phyloP scores from a whole-genome alignment of 2,797 vertebrate species.

The Gymnodraco acuticeps region DNA sequence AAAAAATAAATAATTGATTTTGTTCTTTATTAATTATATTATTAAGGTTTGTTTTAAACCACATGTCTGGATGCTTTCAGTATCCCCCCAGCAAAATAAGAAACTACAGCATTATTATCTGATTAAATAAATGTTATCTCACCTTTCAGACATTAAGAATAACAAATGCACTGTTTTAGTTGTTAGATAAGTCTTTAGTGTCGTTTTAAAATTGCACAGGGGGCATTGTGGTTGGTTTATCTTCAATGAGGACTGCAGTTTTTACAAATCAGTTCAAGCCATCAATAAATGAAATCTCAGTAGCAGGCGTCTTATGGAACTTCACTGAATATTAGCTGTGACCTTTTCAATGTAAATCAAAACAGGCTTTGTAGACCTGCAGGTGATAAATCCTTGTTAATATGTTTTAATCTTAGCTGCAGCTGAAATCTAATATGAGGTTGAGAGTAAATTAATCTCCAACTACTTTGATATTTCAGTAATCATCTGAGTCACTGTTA shows the following conservation, averaged over 20 bases:
- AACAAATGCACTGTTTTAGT: slow-evolving; percentile 7
- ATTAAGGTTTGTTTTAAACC: not conserved
- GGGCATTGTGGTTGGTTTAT: slow-evolving; percentile 28
- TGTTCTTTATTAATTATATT: slow-evolving; percentile 14
- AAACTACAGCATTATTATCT: slow-evolving; percentile 19
- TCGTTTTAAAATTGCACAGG: slow-evolving; percentile 44
- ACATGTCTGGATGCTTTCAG: slow-evolving; percentile 11
- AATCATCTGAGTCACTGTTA: not conserved
- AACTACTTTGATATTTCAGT: not conserved
- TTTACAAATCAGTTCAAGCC: slow-evolving; percentile 19
- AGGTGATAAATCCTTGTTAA: not conserved
- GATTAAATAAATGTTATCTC: not conserved
- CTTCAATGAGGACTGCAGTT: not conserved
- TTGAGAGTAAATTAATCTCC: not conserved
- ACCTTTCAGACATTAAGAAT: slow-evolving; percentile 6
- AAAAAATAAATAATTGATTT: slow-evolving; percentile 11
- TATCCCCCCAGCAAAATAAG: slow-evolving; percentile 11
- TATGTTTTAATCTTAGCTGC: slow-evolving; percentile 4
- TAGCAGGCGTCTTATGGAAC: slow-evolving; percentile 1
- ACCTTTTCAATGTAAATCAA: slow-evolving; percentile 21
- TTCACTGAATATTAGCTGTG: slow-evolving; percentile 16
- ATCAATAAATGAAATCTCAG: slow-evolving; percentile 7
- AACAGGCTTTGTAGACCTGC: slow-evolving; percentile 8
- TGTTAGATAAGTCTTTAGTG: slow-evolving; percentile 25
- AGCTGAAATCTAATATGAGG: not conserved